Conservation (phyloP, 2,113 vertebrate species). For the Cichladusa arquata region DNA sequence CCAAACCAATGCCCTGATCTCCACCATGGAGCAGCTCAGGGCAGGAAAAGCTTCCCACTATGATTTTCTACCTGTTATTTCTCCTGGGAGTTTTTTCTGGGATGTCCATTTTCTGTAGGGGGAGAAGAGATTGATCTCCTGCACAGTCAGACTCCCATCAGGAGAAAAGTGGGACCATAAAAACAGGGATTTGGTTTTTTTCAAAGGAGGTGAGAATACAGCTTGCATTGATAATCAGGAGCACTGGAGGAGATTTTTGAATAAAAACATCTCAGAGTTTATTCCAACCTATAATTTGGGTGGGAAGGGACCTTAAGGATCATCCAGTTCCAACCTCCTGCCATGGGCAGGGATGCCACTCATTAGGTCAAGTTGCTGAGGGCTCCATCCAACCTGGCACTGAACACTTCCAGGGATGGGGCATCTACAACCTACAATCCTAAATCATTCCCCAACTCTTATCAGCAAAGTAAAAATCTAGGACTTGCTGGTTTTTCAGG, state of each 20-base stretch:
- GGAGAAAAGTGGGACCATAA: background rate
- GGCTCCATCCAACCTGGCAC: background rate
- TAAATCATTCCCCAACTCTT: background rate
- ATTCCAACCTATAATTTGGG: background rate
- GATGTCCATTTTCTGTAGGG: background rate
- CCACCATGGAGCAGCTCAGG: accelerated
- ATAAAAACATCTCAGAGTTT: background rate
- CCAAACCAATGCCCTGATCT: background rate
- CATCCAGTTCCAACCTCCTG: background rate
- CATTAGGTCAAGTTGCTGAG: background rate
- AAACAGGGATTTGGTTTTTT: background rate
- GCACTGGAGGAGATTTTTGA: background rate
- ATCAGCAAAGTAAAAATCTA: background rate
- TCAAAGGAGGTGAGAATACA: background rate
- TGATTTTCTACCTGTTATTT: background rate
- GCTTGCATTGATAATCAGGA: background rate
- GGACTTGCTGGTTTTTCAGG: background rate
- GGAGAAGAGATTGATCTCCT: background rate
- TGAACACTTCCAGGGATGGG: background rate
- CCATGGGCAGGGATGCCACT: background rate
- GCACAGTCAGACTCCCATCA: background rate
- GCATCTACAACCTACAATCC: background rate
- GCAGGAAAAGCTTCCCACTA: background rate
- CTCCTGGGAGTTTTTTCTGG: background rate
- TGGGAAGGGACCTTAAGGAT: background rate